phyloP scores from a whole-genome alignment of 2,113 vertebrate genomes.

The Heterotilapia buettikoferi region DNA sequence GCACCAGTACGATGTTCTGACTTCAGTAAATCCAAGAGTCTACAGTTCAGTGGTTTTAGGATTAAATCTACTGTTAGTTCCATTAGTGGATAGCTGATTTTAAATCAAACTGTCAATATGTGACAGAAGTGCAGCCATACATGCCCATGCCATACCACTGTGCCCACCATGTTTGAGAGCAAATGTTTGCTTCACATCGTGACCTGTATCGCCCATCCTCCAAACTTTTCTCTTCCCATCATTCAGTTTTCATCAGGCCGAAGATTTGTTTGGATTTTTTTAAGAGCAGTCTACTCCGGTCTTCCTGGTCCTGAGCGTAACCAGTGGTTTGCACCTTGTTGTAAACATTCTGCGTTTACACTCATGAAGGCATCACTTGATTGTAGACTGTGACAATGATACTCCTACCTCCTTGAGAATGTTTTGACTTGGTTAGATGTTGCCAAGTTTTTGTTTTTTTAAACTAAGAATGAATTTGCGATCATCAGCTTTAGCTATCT shows the following conservation, averaged over 20 bases:
- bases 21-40: not conserved
- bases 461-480: not conserved
- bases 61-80: not conserved
- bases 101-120: not conserved
- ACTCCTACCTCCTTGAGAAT: not conserved
- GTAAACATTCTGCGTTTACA: not conserved
- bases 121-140: not conserved
- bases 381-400: not conserved
- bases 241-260: not conserved
- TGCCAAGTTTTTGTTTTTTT: not conserved
- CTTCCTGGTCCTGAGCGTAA: not conserved
- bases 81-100: not conserved
- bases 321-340: not conserved
- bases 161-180: not conserved
- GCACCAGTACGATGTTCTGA: rapidly evolving
- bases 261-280: not conserved
- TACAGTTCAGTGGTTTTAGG: not conserved
- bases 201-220: not conserved
- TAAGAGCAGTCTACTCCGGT: not conserved
- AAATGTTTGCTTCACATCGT: not conserved
- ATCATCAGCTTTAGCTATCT: not conserved
- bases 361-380: not conserved
- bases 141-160: not conserved
- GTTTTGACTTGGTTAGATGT: not conserved
- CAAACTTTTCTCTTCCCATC: not conserved